Evolutionary conservation across 2,797 vertebrate species (phyloP).

Genomic region (Austrolebias charrua): DNA sequence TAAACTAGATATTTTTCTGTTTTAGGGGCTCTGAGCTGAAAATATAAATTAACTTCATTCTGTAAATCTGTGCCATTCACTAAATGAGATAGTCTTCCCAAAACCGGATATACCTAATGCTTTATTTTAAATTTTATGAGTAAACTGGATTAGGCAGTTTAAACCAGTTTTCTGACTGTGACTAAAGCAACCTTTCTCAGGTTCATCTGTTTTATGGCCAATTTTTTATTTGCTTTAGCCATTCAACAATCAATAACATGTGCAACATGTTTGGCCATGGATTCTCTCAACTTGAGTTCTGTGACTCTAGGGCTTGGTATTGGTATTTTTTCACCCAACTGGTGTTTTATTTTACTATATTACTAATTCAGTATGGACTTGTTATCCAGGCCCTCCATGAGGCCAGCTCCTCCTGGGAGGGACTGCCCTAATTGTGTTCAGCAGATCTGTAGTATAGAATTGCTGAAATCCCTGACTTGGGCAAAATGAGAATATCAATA

Average conservation of each 20-base stretch:
- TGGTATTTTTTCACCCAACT: conserved; percentile 54
- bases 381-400: conserved; percentile 65
- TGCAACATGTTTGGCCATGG: conserved; percentile 53
- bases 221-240: conserved; percentile 32
- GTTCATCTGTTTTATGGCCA: conserved; percentile 1
- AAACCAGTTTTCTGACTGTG: too few relatives aligned
- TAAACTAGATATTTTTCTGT: background rate
- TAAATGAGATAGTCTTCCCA: background rate
- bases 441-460: conserved; percentile 63
- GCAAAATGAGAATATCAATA: conserved; percentile 79
- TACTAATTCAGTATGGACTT: conserved; percentile 74
- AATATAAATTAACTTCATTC: background rate
- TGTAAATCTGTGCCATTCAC: background rate
- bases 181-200: background rate
- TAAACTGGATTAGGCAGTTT: too few relatives aligned
- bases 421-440: conserved; percentile 67
- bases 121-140: too few relatives aligned
- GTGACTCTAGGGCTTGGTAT: conserved; percentile 56
- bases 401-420: conserved; percentile 61
- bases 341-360: conserved; percentile 75
- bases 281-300: conserved; percentile 41
- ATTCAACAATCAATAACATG: conserved; percentile 61
- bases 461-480: conserved; percentile 69
- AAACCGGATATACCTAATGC: too few relatives aligned
- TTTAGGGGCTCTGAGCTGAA: background rate